These are phyloP conservation scores for Silurus glanis DNA, from an alignment of 2,113 vertebrate species.

Conservation along the genomic window DNA sequence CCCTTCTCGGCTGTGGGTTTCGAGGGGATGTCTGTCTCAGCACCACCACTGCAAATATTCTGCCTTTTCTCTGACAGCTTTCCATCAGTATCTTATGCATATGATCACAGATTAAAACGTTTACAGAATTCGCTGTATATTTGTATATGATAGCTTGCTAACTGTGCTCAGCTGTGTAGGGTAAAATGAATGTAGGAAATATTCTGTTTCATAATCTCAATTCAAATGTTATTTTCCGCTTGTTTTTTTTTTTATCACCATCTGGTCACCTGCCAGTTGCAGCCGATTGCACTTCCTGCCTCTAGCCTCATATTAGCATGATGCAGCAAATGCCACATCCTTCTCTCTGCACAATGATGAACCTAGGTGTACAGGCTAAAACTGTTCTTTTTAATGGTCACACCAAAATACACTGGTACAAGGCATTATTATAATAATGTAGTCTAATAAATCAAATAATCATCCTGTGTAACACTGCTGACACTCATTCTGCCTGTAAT, in stretches of 20 bases:
- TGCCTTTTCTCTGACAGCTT: not conserved
- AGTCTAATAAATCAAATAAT: not conserved
- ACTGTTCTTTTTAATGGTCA: not conserved
- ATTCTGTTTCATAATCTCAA: not conserved
- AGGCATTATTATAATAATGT: not conserved
- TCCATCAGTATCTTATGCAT: not conserved
- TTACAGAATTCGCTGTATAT: not conserved
- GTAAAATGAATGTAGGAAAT: not conserved
- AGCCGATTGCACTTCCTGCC: not conserved
- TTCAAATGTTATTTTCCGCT: not conserved
- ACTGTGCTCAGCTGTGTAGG: not conserved
- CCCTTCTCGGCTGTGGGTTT: conserved; percentile 21
- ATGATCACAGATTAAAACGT: not conserved
- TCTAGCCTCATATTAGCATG: not conserved
- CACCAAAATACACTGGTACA: not conserved
- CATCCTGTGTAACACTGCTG: not conserved
- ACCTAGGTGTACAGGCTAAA: not conserved
- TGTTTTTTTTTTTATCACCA: not conserved
- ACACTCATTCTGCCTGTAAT: not conserved
- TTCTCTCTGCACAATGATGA: not conserved
- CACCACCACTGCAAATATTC: not conserved
- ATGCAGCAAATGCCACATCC: not conserved
- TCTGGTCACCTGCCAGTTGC: not conserved
- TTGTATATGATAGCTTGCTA: too few relatives aligned
- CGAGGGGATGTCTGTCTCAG: not conserved